A percentile compares a stretch with the other conserved stretches of the same genome.
Evolutionary conservation across 2,888 invertebrate genomes (phyloP).

Genomic region (Unio delphinus): DNA sequence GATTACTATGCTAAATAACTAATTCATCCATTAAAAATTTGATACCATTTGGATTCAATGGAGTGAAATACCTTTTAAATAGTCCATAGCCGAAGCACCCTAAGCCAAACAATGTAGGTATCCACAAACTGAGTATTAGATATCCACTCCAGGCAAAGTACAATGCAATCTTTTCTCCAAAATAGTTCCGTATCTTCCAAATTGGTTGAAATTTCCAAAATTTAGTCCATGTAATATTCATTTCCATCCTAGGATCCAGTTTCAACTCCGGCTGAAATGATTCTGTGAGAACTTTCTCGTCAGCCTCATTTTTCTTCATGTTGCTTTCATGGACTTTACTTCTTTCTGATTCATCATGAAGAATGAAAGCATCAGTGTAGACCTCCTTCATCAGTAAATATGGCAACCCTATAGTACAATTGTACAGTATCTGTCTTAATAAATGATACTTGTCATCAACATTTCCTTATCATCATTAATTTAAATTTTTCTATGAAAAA

Average conservation of each 20-base stretch:
- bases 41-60: not conserved
- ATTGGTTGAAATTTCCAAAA: slow-evolving; percentile 70
- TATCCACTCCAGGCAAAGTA: slow-evolving; percentile 73
- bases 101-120: slow-evolving; percentile 71
- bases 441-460: too few species aligned
- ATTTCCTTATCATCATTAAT: too few species aligned
- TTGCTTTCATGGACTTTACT: slow-evolving; percentile 40
- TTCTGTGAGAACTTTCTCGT: slow-evolving; percentile 11
- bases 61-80: slow-evolving; percentile 60
- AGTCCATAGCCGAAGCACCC: slow-evolving; percentile 71
- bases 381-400: slow-evolving; percentile 70
- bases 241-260: slow-evolving; percentile 47
- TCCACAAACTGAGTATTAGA: slow-evolving; percentile 69
- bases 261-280: slow-evolving; percentile 8
- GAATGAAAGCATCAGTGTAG: slow-evolving; percentile 68
- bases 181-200: slow-evolving; percentile 72
- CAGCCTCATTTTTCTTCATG: slow-evolving; percentile 1
- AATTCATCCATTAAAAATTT: not conserved
- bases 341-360: slow-evolving; percentile 69
- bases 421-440: not conserved
- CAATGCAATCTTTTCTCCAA: slow-evolving; percentile 73
- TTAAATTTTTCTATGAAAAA: too few species aligned
- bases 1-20: too few species aligned
- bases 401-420: slow-evolving; percentile 62
- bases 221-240: slow-evolving; percentile 63